Base-by-base conservation (phyloP, 92 coral and sea anemone genomes). In the Porites divaricata region DNA sequence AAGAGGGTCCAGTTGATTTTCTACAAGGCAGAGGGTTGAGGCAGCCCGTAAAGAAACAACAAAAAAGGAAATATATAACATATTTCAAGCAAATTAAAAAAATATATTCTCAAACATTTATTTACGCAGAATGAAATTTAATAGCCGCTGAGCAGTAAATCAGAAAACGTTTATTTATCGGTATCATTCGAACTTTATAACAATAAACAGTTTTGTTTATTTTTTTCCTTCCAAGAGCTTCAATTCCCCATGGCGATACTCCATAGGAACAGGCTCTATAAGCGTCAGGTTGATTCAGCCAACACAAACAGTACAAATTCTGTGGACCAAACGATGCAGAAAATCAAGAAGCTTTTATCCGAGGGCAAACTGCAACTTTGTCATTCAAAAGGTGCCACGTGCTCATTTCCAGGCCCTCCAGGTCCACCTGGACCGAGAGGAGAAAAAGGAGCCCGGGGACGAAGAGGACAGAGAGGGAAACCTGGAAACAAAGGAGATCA, bases 401-500 rank as follows among this genome's bases (percentile, higher is more conserved):
- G 86, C 64, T 16, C 64, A 11, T 50, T 63, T 6, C 73, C 72
- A 48, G 87, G 87, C 63, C 87, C 70, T 61, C 88, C 88, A 45
- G 83, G 88, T 14, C 83, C 75, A 15, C 83, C 88, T 53, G 88
- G 88, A 19, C 67, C 69, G 8, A 52, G 54, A 19, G 85, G 77
- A 24, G 23, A 68, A 76, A 65, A 51, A 74, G 88, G 88, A 62
- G 52, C n/a, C 65, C 70, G 67, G 50, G 77, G 85, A 17, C 20
- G 20, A 70, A 67, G 67, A 25, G 85, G 85, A 11, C 77, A 67
- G 13, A 80, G 61, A 64, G 88, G 88, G 52, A 67, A 8, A 19
- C 17, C 62, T 15, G 82, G 88, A n/a, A 84, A 35, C 45, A 75
- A 26, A 26, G 88, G 88, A 28, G 74, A 74, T 61, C 57, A 63